Evolutionary conservation across 2,113 vertebrate genomes (phyloP).

Genomic region (Sakesphorus luctuosus): DNA sequence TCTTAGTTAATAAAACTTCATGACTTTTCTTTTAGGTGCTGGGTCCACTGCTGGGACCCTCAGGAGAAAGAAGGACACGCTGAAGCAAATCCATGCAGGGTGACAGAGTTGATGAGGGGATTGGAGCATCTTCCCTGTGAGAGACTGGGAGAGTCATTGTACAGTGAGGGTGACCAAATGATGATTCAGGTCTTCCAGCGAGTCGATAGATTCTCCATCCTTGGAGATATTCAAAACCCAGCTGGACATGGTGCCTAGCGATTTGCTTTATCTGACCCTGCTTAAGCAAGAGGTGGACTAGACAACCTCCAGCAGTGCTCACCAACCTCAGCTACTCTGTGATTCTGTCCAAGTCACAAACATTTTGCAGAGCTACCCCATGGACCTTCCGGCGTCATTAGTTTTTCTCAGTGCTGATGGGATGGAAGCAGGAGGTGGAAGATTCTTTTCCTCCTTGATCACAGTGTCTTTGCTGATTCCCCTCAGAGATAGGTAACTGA

Average conservation of each 20-base stretch:
- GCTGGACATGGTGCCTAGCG: neutral
- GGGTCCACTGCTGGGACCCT: neutral
- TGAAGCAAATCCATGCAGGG: neutral
- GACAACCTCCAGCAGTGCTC: neutral
- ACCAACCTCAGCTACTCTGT: neutral
- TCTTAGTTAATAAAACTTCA: neutral
- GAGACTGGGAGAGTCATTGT: neutral
- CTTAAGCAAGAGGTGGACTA: neutral
- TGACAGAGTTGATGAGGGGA: neutral
- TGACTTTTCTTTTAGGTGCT: neutral
- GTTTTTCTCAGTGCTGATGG: neutral
- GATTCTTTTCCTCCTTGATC: neutral
- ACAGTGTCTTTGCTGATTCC: neutral
- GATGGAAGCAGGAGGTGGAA: neutral
- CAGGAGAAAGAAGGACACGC: neutral
- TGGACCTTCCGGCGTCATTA: neutral
- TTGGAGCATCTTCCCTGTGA: neutral
- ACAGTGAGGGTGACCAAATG: neutral
- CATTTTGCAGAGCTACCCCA: neutral
- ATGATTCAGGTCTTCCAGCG: neutral
- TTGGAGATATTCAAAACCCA: neutral
- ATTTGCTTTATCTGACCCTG: neutral
- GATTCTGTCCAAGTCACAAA: neutral
- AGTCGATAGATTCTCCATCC: neutral
- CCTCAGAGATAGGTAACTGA: neutral